Percentiles rank a stretch among this genome's conserved stretches.
These are phyloP conservation scores for Eupeodes luniger DNA, from an alignment of 2,888 invertebrate genomes.

Conservation along the genomic window DNA sequence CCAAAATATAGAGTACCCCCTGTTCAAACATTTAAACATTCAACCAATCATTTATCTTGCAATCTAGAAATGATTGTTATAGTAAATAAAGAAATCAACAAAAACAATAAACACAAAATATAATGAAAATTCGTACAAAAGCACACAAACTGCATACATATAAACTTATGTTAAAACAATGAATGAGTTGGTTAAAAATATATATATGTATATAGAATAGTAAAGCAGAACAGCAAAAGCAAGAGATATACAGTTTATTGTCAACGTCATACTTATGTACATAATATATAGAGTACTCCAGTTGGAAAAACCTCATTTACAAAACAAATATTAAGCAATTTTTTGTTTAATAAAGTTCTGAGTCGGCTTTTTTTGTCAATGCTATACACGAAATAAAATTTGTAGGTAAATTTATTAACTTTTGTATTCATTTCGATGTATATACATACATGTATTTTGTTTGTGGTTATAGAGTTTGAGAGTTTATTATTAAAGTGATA, in stretches of 20 bases:
- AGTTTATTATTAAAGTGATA: neutral
- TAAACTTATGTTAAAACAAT: slow-evolving; percentile 1
- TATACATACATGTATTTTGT: neutral
- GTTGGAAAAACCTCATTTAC: slow-evolving; percentile 25
- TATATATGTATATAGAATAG: neutral
- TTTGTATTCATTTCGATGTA: neutral
- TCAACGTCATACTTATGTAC: slow-evolving; percentile 5
- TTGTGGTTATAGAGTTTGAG: neutral
- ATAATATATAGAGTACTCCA: neutral
- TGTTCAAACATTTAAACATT: slow-evolving; percentile 66
- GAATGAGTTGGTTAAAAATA: neutral
- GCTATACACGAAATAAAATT: neutral
- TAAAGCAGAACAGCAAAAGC: neutral
- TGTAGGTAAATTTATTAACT: neutral
- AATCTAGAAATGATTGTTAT: slow-evolving; percentile 42
- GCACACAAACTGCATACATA: neutral
- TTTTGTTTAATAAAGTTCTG: slow-evolving; percentile 2
- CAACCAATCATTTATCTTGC: slow-evolving; percentile 37
- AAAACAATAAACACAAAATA: slow-evolving; percentile 22
- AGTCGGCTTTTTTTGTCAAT: slow-evolving; percentile 9
- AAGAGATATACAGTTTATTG: neutral
- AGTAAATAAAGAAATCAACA: slow-evolving; percentile 79
- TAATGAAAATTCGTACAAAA: slow-evolving; percentile 15
- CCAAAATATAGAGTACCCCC: slow-evolving; percentile 11
- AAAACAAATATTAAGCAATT: slow-evolving; percentile 2